Percentiles rank a stretch among this genome's conserved stretches.
phyloP scores from a whole-genome alignment of 30 jellyfish, hydroid and myxozoan genomes.

The Sanderia malayensis region DNA sequence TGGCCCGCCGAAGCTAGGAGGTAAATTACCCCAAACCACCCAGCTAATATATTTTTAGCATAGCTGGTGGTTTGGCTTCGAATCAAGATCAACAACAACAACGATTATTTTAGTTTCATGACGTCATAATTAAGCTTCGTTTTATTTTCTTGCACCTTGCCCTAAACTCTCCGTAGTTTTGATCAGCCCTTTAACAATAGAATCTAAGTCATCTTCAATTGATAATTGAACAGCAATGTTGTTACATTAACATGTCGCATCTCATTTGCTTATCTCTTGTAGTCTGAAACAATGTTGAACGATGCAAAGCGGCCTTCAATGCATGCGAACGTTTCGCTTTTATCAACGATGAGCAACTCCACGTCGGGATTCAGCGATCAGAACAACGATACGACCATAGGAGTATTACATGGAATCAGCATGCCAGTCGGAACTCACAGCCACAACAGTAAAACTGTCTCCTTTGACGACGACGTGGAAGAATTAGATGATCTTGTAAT shows the following conservation, averaged over 20 bases:
- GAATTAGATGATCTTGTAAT: conserved; percentile 53
- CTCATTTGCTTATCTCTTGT: background rate
- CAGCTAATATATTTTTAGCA: no score
- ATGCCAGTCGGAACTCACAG: conserved; percentile 42
- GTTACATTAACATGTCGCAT: background rate
- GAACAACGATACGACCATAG: conserved; percentile 39
- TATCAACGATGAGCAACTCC: conserved; percentile 23
- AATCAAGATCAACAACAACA: background rate
- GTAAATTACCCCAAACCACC: no score
- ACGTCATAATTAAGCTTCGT: background rate
- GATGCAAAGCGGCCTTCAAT: conserved; percentile 30
- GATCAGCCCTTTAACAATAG: background rate
- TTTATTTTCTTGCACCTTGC: background rate
- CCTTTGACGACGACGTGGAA: conserved; percentile 57
- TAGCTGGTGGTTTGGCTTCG: no score
- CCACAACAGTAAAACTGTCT: conserved; percentile 34
- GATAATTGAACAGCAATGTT: background rate
- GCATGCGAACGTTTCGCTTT: conserved; percentile 23
- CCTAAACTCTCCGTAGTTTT: background rate
- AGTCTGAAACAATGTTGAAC: conserved; percentile 56
- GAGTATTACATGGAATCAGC: conserved; percentile 60
- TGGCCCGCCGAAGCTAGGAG: no score
- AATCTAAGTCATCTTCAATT: background rate
- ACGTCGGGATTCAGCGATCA: background rate
- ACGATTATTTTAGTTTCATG: background rate